phyloP scores from a whole-genome alignment of 2,888 invertebrate genomes.

The Stenurella melanura region DNA sequence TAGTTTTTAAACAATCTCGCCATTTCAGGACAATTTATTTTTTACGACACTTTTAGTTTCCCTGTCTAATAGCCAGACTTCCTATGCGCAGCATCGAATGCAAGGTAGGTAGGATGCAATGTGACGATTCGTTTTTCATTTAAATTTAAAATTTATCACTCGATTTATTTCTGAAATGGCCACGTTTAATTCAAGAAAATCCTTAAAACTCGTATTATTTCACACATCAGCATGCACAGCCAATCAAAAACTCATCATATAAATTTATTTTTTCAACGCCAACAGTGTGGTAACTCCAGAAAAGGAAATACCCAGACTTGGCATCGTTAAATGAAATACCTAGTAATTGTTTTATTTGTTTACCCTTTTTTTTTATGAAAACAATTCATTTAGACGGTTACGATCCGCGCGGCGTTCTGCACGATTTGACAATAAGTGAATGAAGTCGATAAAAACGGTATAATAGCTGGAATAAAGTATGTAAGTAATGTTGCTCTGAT shows the following conservation, averaged over 20 bases:
- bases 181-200: too few relatives aligned
- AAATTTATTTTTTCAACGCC: not conserved
- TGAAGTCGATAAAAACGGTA: constrained; percentile 53
- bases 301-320: constrained; percentile 18
- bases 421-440: constrained; percentile 49
- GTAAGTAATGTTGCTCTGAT: constrained; percentile 54
- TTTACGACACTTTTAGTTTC: too few relatives aligned
- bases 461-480: constrained; percentile 56
- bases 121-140: too few relatives aligned
- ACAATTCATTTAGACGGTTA: constrained; percentile 43
- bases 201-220: too few relatives aligned
- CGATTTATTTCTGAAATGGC: too few relatives aligned
- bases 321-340: constrained; percentile 9
- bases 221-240: not conserved
- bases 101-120: too few relatives aligned
- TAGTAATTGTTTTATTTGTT: constrained; percentile 13
- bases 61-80: too few relatives aligned
- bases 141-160: too few relatives aligned
- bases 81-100: too few relatives aligned
- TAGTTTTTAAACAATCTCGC: too few relatives aligned
- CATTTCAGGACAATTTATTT: too few relatives aligned
- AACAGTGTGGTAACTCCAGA: not conserved
- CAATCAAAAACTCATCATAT: constrained; percentile 1
- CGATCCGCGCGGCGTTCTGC: constrained; percentile 39
- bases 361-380: constrained; percentile 23